Evolutionary conservation across 2,113 vertebrate species (phyloP), one percentile per base, ranked within the genome.

Genomic region (Oceanodroma tethys): DNA sequence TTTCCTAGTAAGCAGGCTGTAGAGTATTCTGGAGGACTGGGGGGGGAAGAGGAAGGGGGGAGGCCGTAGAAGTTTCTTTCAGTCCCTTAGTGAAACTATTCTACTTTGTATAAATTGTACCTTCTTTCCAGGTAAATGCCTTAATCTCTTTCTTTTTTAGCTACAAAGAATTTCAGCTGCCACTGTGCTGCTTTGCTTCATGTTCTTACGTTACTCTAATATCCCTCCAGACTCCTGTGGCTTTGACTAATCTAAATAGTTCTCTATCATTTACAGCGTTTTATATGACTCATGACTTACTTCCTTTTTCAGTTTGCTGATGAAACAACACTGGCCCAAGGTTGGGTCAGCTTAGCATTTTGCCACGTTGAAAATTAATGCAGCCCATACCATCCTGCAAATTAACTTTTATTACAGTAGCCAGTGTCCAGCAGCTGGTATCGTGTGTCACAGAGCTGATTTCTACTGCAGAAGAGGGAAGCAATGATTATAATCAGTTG

Each of bases 371-470:
- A 84, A 96, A 95, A 93, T 93, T 63, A 81, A 79, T 1, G 3
- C 68, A 78, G 82, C 45, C 80, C 47, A 56, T 82, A 32, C 52
- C 88, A 92, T 93, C 75, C 42, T 93, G 30, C 88, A 95, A 96
- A 97, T 97, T 97, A 97, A 40, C 90, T 90, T 93, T 90, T 94
- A 95, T 97, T 95, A 95, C 15, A 93, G 94, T 81, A 95, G 96
- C 83, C 86, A 59, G 52, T 91, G 88, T 84, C 94, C 95, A 86
- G 68, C 88, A 95, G 68, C 72, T 76, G 75, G 27, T 52, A 13
- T 34, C 2, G 2, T 88, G 95, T 95, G 90, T 95, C 96, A 96
- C 76, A 42, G 81, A 1, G 1, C 56, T 53, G 56, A 75, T 89
- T 88, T 80, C 92, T 73, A 17, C 50, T 83, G 82, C 59, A 90